These are phyloP conservation scores for Rhynchonycteris naso DNA, from an alignment of 2,797 vertebrate genomes.

Conservation along the genomic window DNA sequence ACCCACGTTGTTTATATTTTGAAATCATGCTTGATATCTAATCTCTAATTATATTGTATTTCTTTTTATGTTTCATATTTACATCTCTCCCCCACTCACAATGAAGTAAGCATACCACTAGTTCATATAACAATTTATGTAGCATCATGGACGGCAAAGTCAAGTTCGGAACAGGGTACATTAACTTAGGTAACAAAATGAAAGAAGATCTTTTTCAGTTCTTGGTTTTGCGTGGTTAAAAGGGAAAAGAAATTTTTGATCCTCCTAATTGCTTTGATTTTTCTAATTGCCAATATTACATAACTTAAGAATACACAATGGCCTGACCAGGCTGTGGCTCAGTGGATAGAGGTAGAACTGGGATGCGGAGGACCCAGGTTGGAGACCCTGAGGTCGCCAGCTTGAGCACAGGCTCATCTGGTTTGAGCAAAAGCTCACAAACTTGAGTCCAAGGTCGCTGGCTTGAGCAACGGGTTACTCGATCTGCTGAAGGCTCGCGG, in stretches of 20 bases:
- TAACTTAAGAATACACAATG: background rate
- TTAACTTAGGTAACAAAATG: background rate
- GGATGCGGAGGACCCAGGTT: too few species aligned
- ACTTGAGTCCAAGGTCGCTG: too few species aligned
- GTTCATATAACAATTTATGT: background rate
- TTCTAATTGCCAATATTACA: background rate
- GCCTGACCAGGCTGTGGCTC: too few species aligned
- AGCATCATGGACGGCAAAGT: background rate
- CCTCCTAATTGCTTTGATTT: background rate
- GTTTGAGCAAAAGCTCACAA: too few species aligned
- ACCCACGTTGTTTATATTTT: slow-evolving; percentile 64
- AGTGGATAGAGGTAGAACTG: too few species aligned
- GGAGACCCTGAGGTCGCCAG: too few species aligned
- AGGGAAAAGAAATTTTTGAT: background rate
- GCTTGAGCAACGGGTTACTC: too few species aligned
- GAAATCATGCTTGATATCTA: slow-evolving; percentile 63
- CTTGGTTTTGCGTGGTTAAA: background rate
- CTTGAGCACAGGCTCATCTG: too few species aligned
- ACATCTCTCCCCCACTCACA: slow-evolving; percentile 59
- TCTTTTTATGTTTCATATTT: slow-evolving; percentile 72
- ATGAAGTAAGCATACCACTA: slow-evolving; percentile 57
- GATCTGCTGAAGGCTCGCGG: too few species aligned
- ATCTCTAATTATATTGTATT: slow-evolving; percentile 75
- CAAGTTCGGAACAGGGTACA: slow-evolving; percentile 37
- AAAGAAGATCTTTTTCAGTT: background rate